Evolutionary conservation across 2,797 vertebrate genomes (phyloP), one percentile per base, ranked within the genome.

Genomic region (Esox masquinongy): DNA sequence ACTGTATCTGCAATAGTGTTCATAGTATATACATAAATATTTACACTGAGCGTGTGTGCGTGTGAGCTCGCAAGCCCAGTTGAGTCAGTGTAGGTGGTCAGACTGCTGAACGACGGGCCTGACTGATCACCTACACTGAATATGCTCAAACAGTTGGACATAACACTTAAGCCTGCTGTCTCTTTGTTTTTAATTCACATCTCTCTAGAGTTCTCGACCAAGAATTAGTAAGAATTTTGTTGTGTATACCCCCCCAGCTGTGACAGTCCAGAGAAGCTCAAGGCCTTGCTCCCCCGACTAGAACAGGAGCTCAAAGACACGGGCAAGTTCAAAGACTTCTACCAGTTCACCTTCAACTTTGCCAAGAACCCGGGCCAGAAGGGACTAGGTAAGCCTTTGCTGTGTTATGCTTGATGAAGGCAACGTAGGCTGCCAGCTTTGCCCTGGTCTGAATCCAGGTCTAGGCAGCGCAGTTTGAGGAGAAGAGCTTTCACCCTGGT

Each of bases 281-380:
- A 95, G 88, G 88, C 94, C 36, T 90, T 96, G 68, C 95, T 99
- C 77, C 97, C 97, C 67, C 93, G 95, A 83, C 85, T 98, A 88
- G 97, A 99, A 85, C 97, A 96, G 84, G 97, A 99, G 80, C 91
- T 98, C 68, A 97, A 97, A 92, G 97, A 98, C 87, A 90, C 93
- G 0, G 93, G 88, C 53, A 99, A 97, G 86, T 98, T 98, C 87
- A 98, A 97, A 93, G 97, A 98, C 83, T 97, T 99, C 83, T 99
- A 99, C 90, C 97, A 98, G 83, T 97, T 99, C 91, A 99, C 97
- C 79, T 99, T 99, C 90, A 96, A 95, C 85, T 98, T 98, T 89
- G 97, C 98, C 85, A 97, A 97, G 93, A 99, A 97, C 84, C 97
- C 96, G 14, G 97, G 96, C 70, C 97, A 99, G 86, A 99, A 99